These are phyloP conservation scores for Craniophora ligustri DNA, from an alignment of 2,888 invertebrate genomes.

Conservation along the genomic window DNA sequence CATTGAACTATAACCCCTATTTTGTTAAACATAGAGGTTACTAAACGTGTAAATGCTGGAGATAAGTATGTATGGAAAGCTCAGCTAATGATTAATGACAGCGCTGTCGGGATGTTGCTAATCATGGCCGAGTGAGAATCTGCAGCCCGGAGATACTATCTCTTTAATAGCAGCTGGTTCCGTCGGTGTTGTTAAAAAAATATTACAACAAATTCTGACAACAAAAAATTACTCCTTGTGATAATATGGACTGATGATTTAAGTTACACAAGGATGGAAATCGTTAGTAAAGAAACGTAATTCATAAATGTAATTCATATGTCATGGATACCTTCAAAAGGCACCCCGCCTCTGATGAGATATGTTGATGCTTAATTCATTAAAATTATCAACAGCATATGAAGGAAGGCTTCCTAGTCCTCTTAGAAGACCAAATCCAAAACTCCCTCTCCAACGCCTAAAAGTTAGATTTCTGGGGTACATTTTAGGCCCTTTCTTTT, in stretches of 20 bases:
- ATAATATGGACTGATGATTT: slow-evolving; percentile 28
- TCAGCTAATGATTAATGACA: slow-evolving; percentile 66
- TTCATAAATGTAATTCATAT: no score
- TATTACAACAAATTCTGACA: slow-evolving; percentile 25
- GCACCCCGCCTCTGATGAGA: no score
- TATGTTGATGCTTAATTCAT: no score
- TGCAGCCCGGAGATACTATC: slow-evolving; percentile 53
- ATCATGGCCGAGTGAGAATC: slow-evolving; percentile 66
- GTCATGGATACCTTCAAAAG: no score
- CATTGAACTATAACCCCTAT: slow-evolving; percentile 54
- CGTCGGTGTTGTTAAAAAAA: slow-evolving; percentile 36
- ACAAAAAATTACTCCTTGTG: slow-evolving; percentile 4
- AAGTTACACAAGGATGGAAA: slow-evolving; percentile 3
- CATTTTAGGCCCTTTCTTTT: no score
- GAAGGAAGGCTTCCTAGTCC: no score
- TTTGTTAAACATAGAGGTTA: slow-evolving; percentile 36
- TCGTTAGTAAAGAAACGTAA: not conserved
- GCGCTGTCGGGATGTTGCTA: slow-evolving; percentile 67
- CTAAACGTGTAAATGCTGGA: slow-evolving; percentile 15
- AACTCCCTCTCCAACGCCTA: no score
- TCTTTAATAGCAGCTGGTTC: slow-evolving; percentile 47
- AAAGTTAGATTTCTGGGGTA: no score
- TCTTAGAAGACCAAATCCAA: no score
- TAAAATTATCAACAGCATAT: no score
- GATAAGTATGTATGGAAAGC: slow-evolving; percentile 61